Base-by-base conservation (phyloP, 2,888 invertebrate species). In the Smittia sp. region DNA sequence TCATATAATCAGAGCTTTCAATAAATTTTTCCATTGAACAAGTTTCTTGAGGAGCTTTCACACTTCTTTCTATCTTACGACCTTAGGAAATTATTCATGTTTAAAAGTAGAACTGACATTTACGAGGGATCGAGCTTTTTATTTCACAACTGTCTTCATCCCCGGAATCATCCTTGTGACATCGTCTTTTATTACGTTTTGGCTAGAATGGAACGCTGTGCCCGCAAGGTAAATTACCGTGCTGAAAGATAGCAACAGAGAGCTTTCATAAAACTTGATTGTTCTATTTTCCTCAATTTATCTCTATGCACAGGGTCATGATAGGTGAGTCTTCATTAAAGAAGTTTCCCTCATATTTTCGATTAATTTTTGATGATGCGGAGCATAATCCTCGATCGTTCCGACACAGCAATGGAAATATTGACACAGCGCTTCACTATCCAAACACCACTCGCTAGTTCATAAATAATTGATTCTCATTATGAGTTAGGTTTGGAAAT, bases 141-240 rank as follows among this genome's bases (percentile, higher is more conserved):
- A 96, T 88, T 94, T 96, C 86, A 95, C 94, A 79, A 96, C 95
- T 81, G 95, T 96, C 84, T 96, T 96, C 86, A 94, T 96, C 85
- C 95, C 96, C 79, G 72, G 93, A 80, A 93, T 93, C 79, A 92
- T 93, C 82, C 86, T 93, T 84, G 93, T 93, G 81, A 93, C 93
- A 76, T 92, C 92, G 79, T 93, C 93, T 77, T 85, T 85, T 88
- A 96, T 96, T 85, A 95, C 95, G 81, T 96, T 96, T 88, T 96
- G 95, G 95, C 88, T 96, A 85, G 95, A 96, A 86, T 95, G 95
- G 94, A 96, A 96, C 85, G 95, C 95, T 79, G 95, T 95, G 81
- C 95, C 95, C 82, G 95, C 95, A 82, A 89, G 95, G 15, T 68
- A 25, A 25, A 15, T 15, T 18, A 32, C 18, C 15, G 15, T 25